Conservation (phyloP, 2,113 vertebrate genomes). For the Microtus richardsoni region DNA sequence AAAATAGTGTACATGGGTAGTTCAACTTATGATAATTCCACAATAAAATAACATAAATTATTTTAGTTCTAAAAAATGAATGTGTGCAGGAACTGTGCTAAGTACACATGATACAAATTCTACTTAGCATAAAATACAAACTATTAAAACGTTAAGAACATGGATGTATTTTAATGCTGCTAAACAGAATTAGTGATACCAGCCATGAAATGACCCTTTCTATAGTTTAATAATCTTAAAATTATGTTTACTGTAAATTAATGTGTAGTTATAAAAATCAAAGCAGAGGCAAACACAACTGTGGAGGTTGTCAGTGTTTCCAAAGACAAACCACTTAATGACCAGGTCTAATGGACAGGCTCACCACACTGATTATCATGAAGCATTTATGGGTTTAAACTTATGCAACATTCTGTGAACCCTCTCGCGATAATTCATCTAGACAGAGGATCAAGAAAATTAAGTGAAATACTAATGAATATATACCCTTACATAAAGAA, state of each 20-base stretch:
- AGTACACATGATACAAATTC: background rate
- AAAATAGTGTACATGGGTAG: background rate
- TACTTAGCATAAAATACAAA: background rate
- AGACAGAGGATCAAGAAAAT: background rate
- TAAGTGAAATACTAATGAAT: background rate
- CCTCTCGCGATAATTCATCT: background rate
- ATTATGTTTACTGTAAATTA: background rate
- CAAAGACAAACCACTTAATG: too few relatives aligned
- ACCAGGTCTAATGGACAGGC: background rate
- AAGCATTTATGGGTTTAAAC: background rate
- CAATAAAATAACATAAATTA: background rate
- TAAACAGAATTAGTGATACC: background rate
- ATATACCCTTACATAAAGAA: background rate
- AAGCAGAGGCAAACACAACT: fast-evolving
- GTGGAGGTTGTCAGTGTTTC: too few relatives aligned
- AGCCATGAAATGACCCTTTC: too few relatives aligned
- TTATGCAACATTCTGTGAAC: background rate
- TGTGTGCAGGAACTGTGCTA: background rate
- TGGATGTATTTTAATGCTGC: background rate
- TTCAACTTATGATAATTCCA: background rate
- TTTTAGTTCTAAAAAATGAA: background rate
- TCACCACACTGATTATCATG: background rate
- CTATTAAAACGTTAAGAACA: background rate
- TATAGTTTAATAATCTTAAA: background rate
- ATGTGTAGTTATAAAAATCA: background rate